Percentiles rank a stretch among this genome's conserved stretches.
phyloP scores from a whole-genome alignment of 2,888 invertebrate genomes.

The Andrena fulva region DNA sequence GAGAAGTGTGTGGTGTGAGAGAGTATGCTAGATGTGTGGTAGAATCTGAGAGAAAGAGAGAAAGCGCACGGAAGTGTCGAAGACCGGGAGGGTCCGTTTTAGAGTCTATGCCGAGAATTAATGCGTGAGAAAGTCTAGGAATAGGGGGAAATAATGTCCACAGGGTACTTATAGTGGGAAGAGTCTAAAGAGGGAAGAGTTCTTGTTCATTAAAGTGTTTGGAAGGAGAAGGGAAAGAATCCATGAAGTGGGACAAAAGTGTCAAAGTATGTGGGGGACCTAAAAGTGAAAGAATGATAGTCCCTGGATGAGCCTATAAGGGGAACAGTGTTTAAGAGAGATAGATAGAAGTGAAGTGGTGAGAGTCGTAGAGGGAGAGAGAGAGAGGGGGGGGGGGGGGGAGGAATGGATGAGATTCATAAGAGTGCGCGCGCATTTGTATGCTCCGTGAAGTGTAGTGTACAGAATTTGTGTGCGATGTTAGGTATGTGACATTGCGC shows the following conservation, averaged over 20 bases:
- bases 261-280: slow-evolving; percentile 5
- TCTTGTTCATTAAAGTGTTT: slow-evolving; percentile 10
- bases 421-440: background rate
- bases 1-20: background rate
- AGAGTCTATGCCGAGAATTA: slow-evolving; percentile 13
- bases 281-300: slow-evolving; percentile 6
- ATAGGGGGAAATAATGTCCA: slow-evolving; percentile 9
- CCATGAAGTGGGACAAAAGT: background rate
- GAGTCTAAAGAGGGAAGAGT: background rate
- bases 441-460: background rate
- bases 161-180: background rate
- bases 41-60: background rate
- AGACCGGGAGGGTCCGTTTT: background rate
- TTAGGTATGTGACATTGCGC: background rate
- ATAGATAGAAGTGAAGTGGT: slow-evolving; percentile 6
- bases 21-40: background rate
- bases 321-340: slow-evolving; percentile 17
- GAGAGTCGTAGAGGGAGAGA: background rate
- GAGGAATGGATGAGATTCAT: background rate
- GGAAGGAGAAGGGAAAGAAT: slow-evolving; percentile 13
- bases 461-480: background rate
- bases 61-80: background rate
- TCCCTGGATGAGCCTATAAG: slow-evolving; percentile 2
- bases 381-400: background rate
- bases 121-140: background rate